Percentiles rank a stretch among this genome's conserved stretches.
Conservation (phyloP, 1,140 invertebrate genomes). For the Bombus waltoni region DNA sequence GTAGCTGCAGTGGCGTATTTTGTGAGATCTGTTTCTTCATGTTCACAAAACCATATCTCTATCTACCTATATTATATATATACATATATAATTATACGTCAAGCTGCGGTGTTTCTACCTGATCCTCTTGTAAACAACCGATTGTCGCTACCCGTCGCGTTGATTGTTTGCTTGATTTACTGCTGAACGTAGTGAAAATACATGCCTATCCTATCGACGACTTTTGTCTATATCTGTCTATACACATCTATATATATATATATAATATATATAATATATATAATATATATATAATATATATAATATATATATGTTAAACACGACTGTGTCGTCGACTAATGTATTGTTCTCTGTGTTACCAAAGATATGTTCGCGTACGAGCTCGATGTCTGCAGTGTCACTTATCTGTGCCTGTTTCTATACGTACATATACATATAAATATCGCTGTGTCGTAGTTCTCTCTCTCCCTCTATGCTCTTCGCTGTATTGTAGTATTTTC, state of each 20-base stretch:
- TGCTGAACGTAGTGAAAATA: slow-evolving; percentile 61
- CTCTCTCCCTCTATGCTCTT: slow-evolving; percentile 14
- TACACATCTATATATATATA: slow-evolving; percentile 17
- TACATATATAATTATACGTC: slow-evolving; percentile 21
- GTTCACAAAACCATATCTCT: slow-evolving; percentile 27
- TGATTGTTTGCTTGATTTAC: slow-evolving; percentile 65
- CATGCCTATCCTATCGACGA: slow-evolving; percentile 51
- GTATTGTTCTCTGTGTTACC: slow-evolving; percentile 63
- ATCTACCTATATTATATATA: neutral
- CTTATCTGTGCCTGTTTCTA: slow-evolving; percentile 65
- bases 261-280: neutral
- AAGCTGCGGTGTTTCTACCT: slow-evolving; percentile 48
- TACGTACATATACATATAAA: slow-evolving; percentile 57
- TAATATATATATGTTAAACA: slow-evolving; percentile 42
- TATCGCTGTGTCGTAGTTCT: slow-evolving; percentile 45
- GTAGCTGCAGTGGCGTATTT: slow-evolving; percentile 62
- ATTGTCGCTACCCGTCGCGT: slow-evolving; percentile 55
- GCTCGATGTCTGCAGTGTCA: slow-evolving; percentile 80
- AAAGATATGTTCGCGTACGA: slow-evolving; percentile 69
- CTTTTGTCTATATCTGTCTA: slow-evolving; percentile 38
- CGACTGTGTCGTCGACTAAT: slow-evolving; percentile 62
- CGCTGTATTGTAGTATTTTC: slow-evolving; percentile 42
- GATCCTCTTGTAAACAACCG: slow-evolving; percentile 31
- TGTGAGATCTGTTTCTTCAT: slow-evolving; percentile 57
- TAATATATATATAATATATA: slow-evolving; percentile 33